Base-by-base conservation (phyloP, 2,888 invertebrate species). In the Andrena camellia region DNA sequence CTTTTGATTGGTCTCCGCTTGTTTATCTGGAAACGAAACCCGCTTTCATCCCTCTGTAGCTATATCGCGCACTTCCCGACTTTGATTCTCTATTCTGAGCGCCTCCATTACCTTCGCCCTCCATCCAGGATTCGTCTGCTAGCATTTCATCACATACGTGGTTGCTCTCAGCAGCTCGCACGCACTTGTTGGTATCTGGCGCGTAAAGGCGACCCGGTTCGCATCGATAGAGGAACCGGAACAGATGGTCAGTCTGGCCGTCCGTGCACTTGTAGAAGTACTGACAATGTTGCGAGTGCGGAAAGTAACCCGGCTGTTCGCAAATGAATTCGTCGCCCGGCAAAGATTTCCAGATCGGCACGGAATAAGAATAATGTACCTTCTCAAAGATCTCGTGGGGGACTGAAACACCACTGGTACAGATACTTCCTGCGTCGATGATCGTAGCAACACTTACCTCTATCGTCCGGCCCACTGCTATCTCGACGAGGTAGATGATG, bases 181-280 rank as follows among this genome's bases (percentile, higher is more conserved):
- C 20, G 54, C 76, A 76, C 2, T 0, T 6, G 7, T 23, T 8
- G 0, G 3, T 7, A 6, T 57, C n/a, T n/a, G 20, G 17, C 8
- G 82, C 77, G 29, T 60, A 86, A 1, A 83, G 70, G 20, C 48
- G n/a, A 29, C 57, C 64, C 0, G 0, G 0, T 3, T 63, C 8
- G 23, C 84, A 86, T 26, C 26, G 8, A 26, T 57, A 67, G 23
- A 23, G 8, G 54, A 35, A 29, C 17, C 63, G 72, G 2, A n/a
- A n/a, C 5, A 69, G n/a, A 4, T 23, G 50, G 0, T n/a, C n/a
- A 1, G 6, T 0, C 0, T 8, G 1, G 33, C 48, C 5, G 5
- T 0, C 29, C 1, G 33, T 13, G 48, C 86, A 86, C 7, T 60
- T 33, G 48, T 80, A 76, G 29, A 67, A 84, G 0, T 10, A 17